A percentile compares a stretch with the other conserved stretches of the same genome.
Conservation (phyloP, 2,113 vertebrate genomes). For the Tetraodon nigroviridis region DNA sequence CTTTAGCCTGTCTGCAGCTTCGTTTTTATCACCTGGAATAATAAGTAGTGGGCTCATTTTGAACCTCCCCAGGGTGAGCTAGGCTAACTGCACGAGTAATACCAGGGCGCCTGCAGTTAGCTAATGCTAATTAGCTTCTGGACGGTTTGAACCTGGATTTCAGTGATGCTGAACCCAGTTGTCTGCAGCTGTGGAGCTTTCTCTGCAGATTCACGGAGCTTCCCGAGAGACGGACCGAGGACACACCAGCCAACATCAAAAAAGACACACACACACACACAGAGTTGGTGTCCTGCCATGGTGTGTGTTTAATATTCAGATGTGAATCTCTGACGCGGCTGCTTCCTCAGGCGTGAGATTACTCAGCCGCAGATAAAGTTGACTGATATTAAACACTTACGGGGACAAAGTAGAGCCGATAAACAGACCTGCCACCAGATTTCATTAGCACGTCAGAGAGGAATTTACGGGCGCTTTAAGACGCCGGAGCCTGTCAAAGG, state of each 20-base stretch:
- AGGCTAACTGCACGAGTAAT: constrained; percentile 32
- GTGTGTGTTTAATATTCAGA: constrained; percentile 34
- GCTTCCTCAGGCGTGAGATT: constrained; percentile 43
- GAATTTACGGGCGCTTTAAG: neutral
- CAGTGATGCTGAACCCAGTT: constrained; percentile 69
- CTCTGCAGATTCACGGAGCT: constrained; percentile 68
- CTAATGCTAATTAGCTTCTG: constrained; percentile 28
- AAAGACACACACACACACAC: constrained; percentile 5
- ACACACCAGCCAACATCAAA: constrained; percentile 30
- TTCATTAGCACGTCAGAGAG: constrained; percentile 30
- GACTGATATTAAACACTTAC: constrained; percentile 25
- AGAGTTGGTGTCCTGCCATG: constrained; percentile 15
- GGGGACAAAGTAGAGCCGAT: constrained; percentile 24
- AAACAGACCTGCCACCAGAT: constrained; percentile 20
- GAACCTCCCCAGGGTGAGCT: constrained; percentile 20
- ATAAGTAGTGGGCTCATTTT: constrained; percentile 44
- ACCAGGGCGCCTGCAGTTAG: neutral
- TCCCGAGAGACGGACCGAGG: constrained; percentile 58
- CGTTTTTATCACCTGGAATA: constrained; percentile 31
- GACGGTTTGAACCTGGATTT: constrained; percentile 41
- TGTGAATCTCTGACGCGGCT: constrained; percentile 29
- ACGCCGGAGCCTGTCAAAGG: constrained; percentile 12
- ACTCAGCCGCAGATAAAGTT: constrained; percentile 14
- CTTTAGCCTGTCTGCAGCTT: constrained; percentile 39
- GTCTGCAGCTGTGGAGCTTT: constrained; percentile 70